Conservation (phyloP, 2,797 vertebrate species). For the Leptoclinus maculatus region DNA sequence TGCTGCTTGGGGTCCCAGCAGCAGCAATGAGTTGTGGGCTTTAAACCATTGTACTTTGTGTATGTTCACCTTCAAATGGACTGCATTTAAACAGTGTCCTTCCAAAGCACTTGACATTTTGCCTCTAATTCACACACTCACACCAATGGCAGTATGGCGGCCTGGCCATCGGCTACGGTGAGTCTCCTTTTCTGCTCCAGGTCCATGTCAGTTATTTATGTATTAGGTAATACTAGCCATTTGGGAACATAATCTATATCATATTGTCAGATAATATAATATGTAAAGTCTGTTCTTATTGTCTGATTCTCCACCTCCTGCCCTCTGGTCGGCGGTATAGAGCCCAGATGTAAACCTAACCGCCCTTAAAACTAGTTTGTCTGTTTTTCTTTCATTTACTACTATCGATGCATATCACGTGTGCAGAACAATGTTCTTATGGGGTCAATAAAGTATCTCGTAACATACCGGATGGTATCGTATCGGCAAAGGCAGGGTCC, state of each 20-base stretch:
- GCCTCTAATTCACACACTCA: background rate
- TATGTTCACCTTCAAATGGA: background rate
- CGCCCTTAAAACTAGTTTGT: background rate
- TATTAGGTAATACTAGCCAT: background rate
- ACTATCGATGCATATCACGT: no score
- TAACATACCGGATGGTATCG: no score
- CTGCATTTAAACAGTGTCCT: background rate
- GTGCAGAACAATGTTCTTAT: no score
- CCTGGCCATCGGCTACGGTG: no score
- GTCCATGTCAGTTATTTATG: no score
- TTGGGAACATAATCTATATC: background rate
- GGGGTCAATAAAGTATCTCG: no score
- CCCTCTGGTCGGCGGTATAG: background rate
- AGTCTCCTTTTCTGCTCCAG: background rate
- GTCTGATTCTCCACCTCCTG: background rate
- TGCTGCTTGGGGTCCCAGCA: background rate
- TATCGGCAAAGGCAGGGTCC: no score
- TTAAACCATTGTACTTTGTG: background rate
- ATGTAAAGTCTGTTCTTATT: background rate
- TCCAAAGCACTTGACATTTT: background rate
- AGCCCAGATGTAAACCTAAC: background rate
- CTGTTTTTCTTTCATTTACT: no score
- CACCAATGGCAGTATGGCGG: no score
- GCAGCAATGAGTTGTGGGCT: background rate
- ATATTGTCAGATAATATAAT: no score